These are phyloP conservation scores for Drosophila pruinosa DNA, from an alignment of 1,140 invertebrate species.

Conservation along the genomic window DNA sequence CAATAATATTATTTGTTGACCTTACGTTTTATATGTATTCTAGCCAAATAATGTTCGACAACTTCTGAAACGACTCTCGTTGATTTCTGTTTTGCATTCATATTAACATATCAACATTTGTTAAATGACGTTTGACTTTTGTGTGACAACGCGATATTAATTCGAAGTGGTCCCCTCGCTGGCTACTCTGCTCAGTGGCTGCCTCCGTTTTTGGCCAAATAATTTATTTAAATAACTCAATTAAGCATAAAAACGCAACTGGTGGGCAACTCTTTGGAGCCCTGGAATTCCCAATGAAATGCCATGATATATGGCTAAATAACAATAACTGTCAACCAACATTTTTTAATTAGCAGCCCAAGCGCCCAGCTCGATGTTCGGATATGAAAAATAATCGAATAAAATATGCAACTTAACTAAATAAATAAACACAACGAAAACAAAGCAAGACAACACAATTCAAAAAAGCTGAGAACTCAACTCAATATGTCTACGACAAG, in stretches of 20 bases:
- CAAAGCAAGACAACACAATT: not conserved
- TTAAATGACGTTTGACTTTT: constrained; percentile 81
- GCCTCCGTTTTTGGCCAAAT: constrained; percentile 60
- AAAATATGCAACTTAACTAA: constrained; percentile 61
- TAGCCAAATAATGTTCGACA: too few relatives aligned
- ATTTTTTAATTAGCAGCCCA: constrained; percentile 74
- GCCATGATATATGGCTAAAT: constrained; percentile 78
- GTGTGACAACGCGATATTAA: constrained; percentile 78
- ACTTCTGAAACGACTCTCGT: constrained; percentile 12
- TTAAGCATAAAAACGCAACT: constrained; percentile 78
- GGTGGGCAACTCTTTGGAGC: constrained; percentile 53
- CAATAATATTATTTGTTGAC: not conserved
- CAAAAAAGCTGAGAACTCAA: not conserved
- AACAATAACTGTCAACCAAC: constrained; percentile 75
- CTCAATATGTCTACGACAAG: not conserved
- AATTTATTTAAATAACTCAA: constrained; percentile 81
- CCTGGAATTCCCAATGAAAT: constrained; percentile 78
- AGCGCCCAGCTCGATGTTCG: constrained; percentile 19
- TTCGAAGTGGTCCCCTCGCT: constrained; percentile 47
- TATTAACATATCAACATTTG: constrained; percentile 81
- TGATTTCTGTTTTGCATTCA: constrained; percentile 55
- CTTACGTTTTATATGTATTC: not conserved
- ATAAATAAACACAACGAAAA: constrained; percentile 31
- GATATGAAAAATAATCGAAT: constrained; percentile 58
- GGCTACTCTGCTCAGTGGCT: constrained; percentile 14